phyloP scores from a whole-genome alignment of 2,113 vertebrate genomes.

The Mohoua ochrocephala region DNA sequence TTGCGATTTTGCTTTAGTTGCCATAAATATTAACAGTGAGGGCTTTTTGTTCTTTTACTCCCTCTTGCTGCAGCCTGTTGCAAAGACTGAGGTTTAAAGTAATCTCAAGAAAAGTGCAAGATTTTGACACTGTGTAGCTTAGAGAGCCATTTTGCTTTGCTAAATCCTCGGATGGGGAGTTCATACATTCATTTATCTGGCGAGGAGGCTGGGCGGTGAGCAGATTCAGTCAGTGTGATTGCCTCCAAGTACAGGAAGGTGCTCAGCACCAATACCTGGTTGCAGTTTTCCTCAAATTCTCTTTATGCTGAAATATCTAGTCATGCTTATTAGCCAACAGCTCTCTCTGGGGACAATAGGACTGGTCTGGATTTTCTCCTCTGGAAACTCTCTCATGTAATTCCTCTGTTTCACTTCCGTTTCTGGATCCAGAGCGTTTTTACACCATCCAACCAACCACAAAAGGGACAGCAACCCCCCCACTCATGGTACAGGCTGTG shows the following conservation, averaged over 20 bases:
- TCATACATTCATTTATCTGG: background rate
- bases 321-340: background rate
- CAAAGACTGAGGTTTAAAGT: constrained; percentile 19
- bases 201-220: background rate
- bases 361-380: background rate
- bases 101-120: background rate
- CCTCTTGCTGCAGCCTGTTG: constrained; percentile 56
- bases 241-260: background rate
- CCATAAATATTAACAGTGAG: constrained; percentile 52
- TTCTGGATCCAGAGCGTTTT: background rate
- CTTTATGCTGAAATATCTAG: background rate
- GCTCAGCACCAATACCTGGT: background rate
- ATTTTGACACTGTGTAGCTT: background rate
- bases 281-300: background rate
- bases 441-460: background rate
- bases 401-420: background rate
- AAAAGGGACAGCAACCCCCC: background rate
- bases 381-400: background rate
- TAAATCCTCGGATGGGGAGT: background rate
- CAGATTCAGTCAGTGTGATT: background rate
- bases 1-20: constrained; percentile 22
- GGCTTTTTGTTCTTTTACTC: constrained; percentile 57
- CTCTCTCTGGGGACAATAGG: background rate
- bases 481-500: background rate
- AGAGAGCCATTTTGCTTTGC: background rate